These are phyloP conservation scores for Marisa cornuarietis DNA, from an alignment of 1,140 invertebrate species.

Conservation along the genomic window DNA sequence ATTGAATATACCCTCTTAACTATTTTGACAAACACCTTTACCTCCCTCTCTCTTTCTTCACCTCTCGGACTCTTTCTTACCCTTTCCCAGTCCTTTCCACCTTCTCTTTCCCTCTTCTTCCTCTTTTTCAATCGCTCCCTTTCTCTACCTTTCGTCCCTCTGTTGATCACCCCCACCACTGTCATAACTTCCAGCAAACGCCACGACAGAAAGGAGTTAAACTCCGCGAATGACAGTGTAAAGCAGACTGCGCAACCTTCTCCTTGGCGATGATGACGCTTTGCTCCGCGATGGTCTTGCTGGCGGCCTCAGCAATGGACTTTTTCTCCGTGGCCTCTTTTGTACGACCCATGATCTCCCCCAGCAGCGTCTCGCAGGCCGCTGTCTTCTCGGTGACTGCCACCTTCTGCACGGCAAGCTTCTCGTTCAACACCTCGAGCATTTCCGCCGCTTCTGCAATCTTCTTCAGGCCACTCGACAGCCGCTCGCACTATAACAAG, in stretches of 20 bases:
- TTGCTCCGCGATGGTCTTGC: conserved; percentile 79
- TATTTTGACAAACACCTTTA: too few relatives aligned
- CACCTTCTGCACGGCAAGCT: conserved; percentile 76
- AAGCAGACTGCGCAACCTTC: conserved; percentile 66
- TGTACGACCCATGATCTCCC: conserved; percentile 72
- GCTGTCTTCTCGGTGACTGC: conserved; percentile 78
- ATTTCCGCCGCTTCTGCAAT: conserved; percentile 80
- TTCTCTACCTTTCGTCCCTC: too few relatives aligned
- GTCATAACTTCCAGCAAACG: too few relatives aligned
- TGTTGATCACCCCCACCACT: too few relatives aligned
- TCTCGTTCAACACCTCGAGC: conserved; percentile 76
- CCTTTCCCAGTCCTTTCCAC: too few relatives aligned
- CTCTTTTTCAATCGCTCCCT: too few relatives aligned
- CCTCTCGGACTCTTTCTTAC: too few relatives aligned
- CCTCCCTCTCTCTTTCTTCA: too few relatives aligned
- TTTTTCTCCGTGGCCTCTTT: conserved; percentile 77
- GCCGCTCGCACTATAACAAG: conserved; percentile 73
- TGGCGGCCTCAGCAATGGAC: conserved; percentile 76
- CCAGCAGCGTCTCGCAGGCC: conserved; percentile 77
- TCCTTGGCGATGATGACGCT: conserved; percentile 78
- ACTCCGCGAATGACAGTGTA: background rate
- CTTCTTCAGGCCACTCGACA: conserved; percentile 77
- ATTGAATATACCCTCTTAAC: too few relatives aligned
- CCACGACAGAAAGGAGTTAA: too few relatives aligned
- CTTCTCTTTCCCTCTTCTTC: too few relatives aligned